Conservation (phyloP, 2,888 invertebrate species). For the Heliconius charithonia region DNA sequence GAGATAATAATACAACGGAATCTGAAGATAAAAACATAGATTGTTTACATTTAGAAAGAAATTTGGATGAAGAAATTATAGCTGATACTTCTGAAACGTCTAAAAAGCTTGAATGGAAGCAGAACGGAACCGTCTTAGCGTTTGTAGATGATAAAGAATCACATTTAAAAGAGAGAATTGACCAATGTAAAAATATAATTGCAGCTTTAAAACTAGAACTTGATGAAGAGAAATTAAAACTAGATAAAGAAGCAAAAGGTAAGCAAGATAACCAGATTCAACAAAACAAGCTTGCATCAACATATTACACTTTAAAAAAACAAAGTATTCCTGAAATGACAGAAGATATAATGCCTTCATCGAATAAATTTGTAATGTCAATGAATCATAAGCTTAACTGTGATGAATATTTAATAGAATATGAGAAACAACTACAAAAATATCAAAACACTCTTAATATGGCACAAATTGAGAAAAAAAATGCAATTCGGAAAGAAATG, state of each 20-base stretch:
- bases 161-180: constrained; percentile 70
- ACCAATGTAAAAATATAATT: constrained; percentile 70
- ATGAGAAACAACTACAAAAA: constrained; percentile 76
- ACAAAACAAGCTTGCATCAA: constrained; percentile 37
- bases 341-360: constrained; percentile 47
- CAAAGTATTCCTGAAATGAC: constrained; percentile 48
- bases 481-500: constrained; percentile 77
- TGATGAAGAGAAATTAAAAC: constrained; percentile 69
- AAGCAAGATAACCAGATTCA: constrained; percentile 45
- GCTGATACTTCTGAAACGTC: constrained; percentile 7
- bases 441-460: constrained; percentile 76
- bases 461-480: constrained; percentile 77
- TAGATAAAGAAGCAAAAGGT: constrained; percentile 59
- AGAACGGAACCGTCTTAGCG: constrained; percentile 20
- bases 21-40: constrained; percentile 19
- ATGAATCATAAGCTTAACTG: constrained; percentile 68
- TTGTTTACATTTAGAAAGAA: background rate
- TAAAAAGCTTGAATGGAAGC: constrained; percentile 21
- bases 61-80: constrained; percentile 7
- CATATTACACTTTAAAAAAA: constrained; percentile 44
- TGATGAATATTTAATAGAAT: constrained; percentile 73
- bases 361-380: constrained; percentile 59
- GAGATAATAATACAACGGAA: constrained; percentile 56
- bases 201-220: constrained; percentile 73
- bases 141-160: constrained; percentile 63